A percentile compares a stretch with the other conserved stretches of the same genome.
These are phyloP conservation scores for Neoascia interrupta DNA, from an alignment of 2,888 invertebrate genomes.

Conservation along the genomic window DNA sequence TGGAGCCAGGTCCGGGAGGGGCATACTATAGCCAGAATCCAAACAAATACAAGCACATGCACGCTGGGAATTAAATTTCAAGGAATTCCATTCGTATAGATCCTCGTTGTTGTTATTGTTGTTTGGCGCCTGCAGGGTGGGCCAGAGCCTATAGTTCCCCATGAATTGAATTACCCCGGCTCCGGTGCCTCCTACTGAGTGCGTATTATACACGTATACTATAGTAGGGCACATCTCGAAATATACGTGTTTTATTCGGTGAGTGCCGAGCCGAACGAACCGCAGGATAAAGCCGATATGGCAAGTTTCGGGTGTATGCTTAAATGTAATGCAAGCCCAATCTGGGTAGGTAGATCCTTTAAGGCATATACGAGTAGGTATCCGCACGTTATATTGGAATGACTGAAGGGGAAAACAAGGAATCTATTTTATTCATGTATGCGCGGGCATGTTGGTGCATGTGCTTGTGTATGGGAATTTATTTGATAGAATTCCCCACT, in stretches of 20 bases:
- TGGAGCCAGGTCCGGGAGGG: not conserved
- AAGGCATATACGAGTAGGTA: slow-evolving; percentile 17
- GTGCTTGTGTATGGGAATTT: slow-evolving; percentile 19
- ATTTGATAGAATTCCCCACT: slow-evolving; percentile 49
- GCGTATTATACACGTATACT: slow-evolving; percentile 5
- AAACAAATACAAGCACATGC: not conserved
- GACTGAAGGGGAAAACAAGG: slow-evolving; percentile 9
- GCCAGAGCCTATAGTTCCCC: slow-evolving; percentile 18
- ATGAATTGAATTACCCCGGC: slow-evolving; percentile 59
- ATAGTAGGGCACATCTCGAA: slow-evolving; percentile 9
- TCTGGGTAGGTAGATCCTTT: slow-evolving; percentile 34
- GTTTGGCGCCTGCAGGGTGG: not conserved
- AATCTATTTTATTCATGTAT: slow-evolving; percentile 50
- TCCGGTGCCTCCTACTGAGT: not conserved
- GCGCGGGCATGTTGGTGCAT: too few relatives aligned
- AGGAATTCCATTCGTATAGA: slow-evolving; percentile 37
- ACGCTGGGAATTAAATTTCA: slow-evolving; percentile 28
- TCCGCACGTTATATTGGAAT: slow-evolving; percentile 45
- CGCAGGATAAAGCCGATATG: slow-evolving; percentile 27
- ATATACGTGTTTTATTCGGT: slow-evolving; percentile 33
- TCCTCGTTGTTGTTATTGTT: slow-evolving; percentile 19
- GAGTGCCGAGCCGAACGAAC: not conserved
- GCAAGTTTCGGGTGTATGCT: slow-evolving; percentile 43
- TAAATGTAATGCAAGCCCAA: slow-evolving; percentile 46
- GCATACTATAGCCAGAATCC: too few relatives aligned